Conservation (phyloP, 1,140 invertebrate genomes). For the Ectropis grisescens region DNA sequence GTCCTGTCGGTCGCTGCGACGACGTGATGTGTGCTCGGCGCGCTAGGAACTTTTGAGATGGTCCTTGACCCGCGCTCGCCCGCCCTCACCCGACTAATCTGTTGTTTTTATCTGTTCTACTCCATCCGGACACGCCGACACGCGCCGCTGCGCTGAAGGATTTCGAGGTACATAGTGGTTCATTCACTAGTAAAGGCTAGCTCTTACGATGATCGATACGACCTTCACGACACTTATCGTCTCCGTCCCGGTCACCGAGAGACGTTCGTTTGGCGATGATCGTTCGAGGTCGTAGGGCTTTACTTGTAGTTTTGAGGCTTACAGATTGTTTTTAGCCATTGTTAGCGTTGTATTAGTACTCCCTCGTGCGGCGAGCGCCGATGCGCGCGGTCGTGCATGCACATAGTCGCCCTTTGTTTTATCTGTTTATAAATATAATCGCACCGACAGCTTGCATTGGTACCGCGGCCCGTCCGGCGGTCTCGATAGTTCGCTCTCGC, state of each 20-base stretch:
- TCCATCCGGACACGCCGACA: constrained; percentile 58
- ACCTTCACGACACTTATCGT: constrained; percentile 49
- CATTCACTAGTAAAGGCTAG: constrained; percentile 66
- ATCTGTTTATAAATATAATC: constrained; percentile 58
- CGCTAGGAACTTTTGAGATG: constrained; percentile 96
- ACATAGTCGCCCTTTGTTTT: constrained; percentile 64
- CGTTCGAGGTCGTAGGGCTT: constrained; percentile 71
- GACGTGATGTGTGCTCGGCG: constrained; percentile 11
- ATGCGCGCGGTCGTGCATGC: constrained; percentile 61
- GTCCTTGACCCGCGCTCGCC: constrained; percentile 81
- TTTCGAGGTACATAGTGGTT: constrained; percentile 79
- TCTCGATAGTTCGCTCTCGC: constrained; percentile 43
- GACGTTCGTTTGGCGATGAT: constrained; percentile 53
- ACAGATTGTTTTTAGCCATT: constrained; percentile 70
- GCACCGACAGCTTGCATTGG: constrained; percentile 66
- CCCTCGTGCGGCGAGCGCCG: constrained; percentile 64
- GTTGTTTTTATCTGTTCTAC: constrained; percentile 65
- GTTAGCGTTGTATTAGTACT: constrained; percentile 71
- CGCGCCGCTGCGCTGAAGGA: constrained; percentile 74
- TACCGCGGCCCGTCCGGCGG: constrained; percentile 59
- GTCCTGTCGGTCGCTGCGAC: background rate
- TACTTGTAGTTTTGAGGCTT: constrained; percentile 74
- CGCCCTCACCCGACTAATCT: constrained; percentile 61
- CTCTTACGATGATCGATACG: constrained; percentile 66
- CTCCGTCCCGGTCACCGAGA: constrained; percentile 47